Evolutionary conservation across 30 jellyfish, hydroid and myxozoan genomes (phyloP).

Genomic region (Hydra vulgaris): DNA sequence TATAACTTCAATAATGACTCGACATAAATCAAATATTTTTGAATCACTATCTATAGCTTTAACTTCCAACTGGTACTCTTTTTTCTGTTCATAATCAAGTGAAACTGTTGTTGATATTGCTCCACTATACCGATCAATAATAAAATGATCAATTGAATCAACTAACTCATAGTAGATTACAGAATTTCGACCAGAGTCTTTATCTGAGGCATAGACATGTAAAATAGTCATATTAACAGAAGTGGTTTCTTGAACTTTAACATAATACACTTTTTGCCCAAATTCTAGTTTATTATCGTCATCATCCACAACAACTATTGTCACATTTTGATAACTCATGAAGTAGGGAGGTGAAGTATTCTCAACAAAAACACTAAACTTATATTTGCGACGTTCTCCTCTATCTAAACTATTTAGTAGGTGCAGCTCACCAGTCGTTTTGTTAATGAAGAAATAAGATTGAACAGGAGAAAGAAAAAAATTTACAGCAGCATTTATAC

Average conservation of each 20-base stretch:
- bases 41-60: slow-evolving; percentile 40
- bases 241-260: slow-evolving; percentile 46
- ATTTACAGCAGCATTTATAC: slow-evolving; percentile 36
- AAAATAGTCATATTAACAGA: slow-evolving; percentile 47
- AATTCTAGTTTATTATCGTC: slow-evolving; percentile 74
- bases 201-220: slow-evolving; percentile 53
- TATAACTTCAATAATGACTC: slow-evolving; percentile 40
- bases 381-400: slow-evolving; percentile 41
- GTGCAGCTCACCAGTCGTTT: slow-evolving; percentile 45
- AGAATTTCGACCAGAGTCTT: slow-evolving; percentile 71
- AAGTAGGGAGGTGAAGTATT: slow-evolving; percentile 66
- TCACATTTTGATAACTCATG: slow-evolving; percentile 54
- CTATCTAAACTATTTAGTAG: slow-evolving; percentile 55
- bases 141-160: slow-evolving; percentile 41
- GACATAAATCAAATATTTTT: slow-evolving; percentile 39
- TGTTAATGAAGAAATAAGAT: slow-evolving; percentile 33
- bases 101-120: slow-evolving; percentile 31
- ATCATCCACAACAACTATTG: slow-evolving; percentile 54
- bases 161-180: slow-evolving; percentile 39
- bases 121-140: slow-evolving; percentile 52
- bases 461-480: slow-evolving; percentile 4
- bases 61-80: slow-evolving; percentile 41
- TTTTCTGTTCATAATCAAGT: slow-evolving; percentile 57
- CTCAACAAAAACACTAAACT: slow-evolving; percentile 42
- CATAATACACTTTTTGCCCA: slow-evolving; percentile 29